These are phyloP conservation scores for Drosophila parthenogenetica DNA, from an alignment of 2,888 invertebrate species.

Conservation along the genomic window DNA sequence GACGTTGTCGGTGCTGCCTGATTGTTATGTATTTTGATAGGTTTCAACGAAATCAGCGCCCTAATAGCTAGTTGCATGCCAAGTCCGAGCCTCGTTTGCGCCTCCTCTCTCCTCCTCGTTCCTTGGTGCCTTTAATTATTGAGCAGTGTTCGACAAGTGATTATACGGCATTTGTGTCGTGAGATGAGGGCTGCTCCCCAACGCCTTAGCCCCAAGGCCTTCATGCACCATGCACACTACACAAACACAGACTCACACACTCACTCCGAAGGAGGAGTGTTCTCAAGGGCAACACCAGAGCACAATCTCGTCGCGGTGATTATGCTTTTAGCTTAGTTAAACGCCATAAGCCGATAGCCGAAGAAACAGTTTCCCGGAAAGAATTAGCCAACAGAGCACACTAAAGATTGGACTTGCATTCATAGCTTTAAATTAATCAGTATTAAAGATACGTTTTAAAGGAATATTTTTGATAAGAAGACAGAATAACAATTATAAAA, in stretches of 20 bases:
- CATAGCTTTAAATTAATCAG: slow-evolving; percentile 1
- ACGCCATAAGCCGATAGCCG: slow-evolving; percentile 42
- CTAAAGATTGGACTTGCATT: slow-evolving; percentile 1
- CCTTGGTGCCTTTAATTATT: slow-evolving; percentile 70
- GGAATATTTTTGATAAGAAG: not conserved
- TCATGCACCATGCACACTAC: slow-evolving; percentile 18
- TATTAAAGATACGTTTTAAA: not conserved
- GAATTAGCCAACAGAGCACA: slow-evolving; percentile 43
- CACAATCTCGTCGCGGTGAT: slow-evolving; percentile 44
- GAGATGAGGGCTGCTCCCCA: slow-evolving; percentile 57
- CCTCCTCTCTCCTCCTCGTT: not conserved
- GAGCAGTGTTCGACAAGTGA: slow-evolving; percentile 81
- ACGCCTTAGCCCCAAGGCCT: slow-evolving; percentile 27
- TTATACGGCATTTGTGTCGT: slow-evolving; percentile 80
- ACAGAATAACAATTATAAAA: no score
- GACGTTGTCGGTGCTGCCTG: slow-evolving; percentile 35
- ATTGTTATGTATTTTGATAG: slow-evolving; percentile 81
- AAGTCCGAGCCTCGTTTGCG: slow-evolving; percentile 28
- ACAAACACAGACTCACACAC: not conserved
- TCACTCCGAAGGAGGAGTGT: not conserved
- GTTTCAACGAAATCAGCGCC: slow-evolving; percentile 78
- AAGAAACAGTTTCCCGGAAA: slow-evolving; percentile 59
- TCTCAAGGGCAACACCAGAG: slow-evolving; percentile 62
- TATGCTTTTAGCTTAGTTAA: slow-evolving; percentile 63
- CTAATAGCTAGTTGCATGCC: slow-evolving; percentile 75